Base-by-base conservation (phyloP, 2,797 vertebrate species). In the Dipus sagitta region DNA sequence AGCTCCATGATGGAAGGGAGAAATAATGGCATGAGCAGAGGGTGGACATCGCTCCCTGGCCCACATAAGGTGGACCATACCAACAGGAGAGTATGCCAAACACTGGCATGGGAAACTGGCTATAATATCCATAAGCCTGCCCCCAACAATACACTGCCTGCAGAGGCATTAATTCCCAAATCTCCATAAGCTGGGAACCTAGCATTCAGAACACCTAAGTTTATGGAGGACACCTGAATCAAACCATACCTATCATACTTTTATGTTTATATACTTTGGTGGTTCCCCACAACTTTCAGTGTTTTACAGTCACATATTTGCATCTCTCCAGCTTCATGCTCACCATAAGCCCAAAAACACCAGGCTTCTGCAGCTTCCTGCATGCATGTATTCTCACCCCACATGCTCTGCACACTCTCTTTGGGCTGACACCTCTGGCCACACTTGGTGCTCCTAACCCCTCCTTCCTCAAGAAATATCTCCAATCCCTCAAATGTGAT, bases 381-480 rank as follows among this genome's bases (percentile, higher is more conserved):
- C 87, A 77, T 18, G 82, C 18, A 2, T 75, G 54, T 64, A 86
- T 91, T 88, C 72, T 86, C n/a, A 62, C 42, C 68, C 75, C 28
- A 14, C 71, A 88, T 5, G 71, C 26, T 64, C 30, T 65, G 28
- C 8, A 60, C 1, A 10, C 13, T 79, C 21, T 52, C 4, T 74
- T 74, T 79, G 58, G 83, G 18, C 13, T 88, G 42, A 76, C 52
- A 87, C 47, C 60, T 58, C 54, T 80, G 76, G 52, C 65, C 54
- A 74, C 58, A 58, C 21, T 78, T 28, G 72, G 47, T 15, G 79
- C 79, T 79, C 24, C 13, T 67, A 82, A 23, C 30, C 58, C 24
- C 52, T 91, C 80, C 15, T 84, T 23, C 87, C n/a, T 28, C 1
- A 54, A 82, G 14, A 92, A 88, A 83, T 42, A 38, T 74, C 80